phyloP scores from a whole-genome alignment of 2,113 vertebrate species.

The Sialia sialis region DNA sequence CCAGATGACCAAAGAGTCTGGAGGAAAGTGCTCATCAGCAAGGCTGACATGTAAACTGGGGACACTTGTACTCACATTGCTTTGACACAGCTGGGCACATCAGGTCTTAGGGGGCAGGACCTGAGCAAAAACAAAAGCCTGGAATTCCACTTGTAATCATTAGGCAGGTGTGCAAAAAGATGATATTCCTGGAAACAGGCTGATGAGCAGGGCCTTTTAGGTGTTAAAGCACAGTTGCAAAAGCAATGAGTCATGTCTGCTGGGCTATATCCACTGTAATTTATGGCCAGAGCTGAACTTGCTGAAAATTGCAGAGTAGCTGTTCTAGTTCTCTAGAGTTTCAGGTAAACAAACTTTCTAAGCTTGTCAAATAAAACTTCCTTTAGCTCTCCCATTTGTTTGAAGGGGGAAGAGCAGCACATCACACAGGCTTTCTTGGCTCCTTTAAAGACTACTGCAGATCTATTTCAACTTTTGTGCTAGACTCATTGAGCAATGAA shows the following conservation, averaged over 20 bases:
- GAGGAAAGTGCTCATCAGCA: not conserved
- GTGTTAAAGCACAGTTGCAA: not conserved
- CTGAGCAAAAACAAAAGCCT: not conserved
- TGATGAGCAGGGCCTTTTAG: not conserved
- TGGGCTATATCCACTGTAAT: not conserved
- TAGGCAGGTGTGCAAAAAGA: not conserved
- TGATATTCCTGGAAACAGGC: not conserved
- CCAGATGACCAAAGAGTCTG: not conserved
- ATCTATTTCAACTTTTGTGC: not conserved
- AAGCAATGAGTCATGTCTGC: not conserved
- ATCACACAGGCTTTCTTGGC: not conserved
- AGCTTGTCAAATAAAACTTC: not conserved
- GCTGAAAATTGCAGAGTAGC: not conserved
- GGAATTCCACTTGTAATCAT: not conserved
- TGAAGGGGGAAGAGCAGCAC: not conserved
- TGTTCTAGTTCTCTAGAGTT: not conserved
- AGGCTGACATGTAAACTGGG: not conserved
- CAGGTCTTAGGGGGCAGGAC: not conserved
- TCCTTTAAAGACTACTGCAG: not conserved
- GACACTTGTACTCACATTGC: rapidly evolving
- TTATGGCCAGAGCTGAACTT: not conserved
- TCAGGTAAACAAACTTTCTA: not conserved
- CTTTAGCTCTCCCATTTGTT: not conserved
- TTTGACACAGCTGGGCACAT: not conserved
- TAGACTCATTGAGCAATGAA: not conserved